Conservation (phyloP, 2,888 invertebrate genomes). For the Anorthoa munda region DNA sequence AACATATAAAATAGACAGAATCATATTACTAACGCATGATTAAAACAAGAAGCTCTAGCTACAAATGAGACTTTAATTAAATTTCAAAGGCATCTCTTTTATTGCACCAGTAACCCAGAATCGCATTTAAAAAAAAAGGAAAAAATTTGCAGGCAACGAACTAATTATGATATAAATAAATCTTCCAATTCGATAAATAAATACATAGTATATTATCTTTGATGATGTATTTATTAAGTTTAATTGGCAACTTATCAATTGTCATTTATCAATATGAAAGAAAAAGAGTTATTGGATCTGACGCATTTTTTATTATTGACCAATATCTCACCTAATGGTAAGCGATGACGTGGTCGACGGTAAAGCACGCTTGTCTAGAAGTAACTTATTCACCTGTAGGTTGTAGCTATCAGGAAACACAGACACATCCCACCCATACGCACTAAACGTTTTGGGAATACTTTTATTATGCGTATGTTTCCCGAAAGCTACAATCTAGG, state of each 20-base stretch:
- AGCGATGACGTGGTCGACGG: no score
- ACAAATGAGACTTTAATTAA: constrained; percentile 28
- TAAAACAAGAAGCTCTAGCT: constrained; percentile 2
- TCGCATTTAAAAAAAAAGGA: constrained; percentile 10
- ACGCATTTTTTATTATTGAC: no score
- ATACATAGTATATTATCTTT: not conserved
- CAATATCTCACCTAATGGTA: no score
- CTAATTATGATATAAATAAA: not conserved
- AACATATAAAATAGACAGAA: no score
- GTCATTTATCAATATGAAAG: not conserved
- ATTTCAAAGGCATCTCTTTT: constrained; percentile 14
- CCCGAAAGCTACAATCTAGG: no score
- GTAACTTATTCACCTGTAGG: no score
- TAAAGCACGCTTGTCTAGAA: no score
- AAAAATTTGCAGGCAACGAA: constrained; percentile 3
- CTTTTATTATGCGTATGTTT: no score
- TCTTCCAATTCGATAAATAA: constrained; percentile 1
- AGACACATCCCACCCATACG: no score
- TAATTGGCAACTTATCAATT: not conserved
- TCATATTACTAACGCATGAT: not conserved
- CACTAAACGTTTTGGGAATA: no score
- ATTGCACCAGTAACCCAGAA: constrained; percentile 7
- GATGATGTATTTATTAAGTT: not conserved
- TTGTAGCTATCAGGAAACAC: no score
- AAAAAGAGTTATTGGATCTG: no score